Base-by-base conservation (phyloP, 2,113 vertebrate species). In the Dryoscopus gambensis region DNA sequence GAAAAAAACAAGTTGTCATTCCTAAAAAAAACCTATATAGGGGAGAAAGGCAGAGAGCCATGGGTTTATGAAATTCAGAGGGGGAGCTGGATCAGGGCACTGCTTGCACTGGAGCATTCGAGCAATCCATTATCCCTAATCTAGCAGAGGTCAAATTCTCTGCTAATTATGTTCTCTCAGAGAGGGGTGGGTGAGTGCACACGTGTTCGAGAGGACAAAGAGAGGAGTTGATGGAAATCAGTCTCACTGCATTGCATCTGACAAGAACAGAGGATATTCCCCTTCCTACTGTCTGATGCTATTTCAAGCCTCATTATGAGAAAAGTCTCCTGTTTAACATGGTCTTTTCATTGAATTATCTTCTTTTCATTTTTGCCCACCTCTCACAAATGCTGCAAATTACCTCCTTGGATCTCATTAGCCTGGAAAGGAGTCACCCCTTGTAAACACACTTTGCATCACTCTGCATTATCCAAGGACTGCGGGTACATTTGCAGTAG, bases 381-480 rank as follows among this genome's bases (percentile, higher is more conserved):
- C 86, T 93, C 89, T 93, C 13, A 2, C 81, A 94, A 95, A 96
- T 21, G 86, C 95, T 94, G 85, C 81, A 97, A 97, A 97, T 97
- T 93, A 97, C 77, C 74, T 56, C 89, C 93, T 96, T 97, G 87
- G 86, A 96, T 97, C 95, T 97, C 96, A 96, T 97, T 97, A 98
- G 56, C 49, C 70, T 73, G 71, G 87, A 70, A 95, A 97, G 87
- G 52, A 97, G 76, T 81, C 69, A 59, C 60, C 81, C 92, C 95
- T 95, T 95, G 96, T 91, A 94, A 97, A 97, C 77, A 94, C 70
- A 39, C 57, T 81, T 77, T 56, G 84, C 83, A 73, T 96, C 94
- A 74, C 87, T 90, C 96, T 80, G 84, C 33, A 21, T 84, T 84
- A 95, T 76, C 89, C 84, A 85, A 79, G 85, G 80, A 46, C 74